Evolutionary conservation across 37 sponge, comb jelly and placozoan species (phyloP).

Genomic region (Agelas oroides): DNA sequence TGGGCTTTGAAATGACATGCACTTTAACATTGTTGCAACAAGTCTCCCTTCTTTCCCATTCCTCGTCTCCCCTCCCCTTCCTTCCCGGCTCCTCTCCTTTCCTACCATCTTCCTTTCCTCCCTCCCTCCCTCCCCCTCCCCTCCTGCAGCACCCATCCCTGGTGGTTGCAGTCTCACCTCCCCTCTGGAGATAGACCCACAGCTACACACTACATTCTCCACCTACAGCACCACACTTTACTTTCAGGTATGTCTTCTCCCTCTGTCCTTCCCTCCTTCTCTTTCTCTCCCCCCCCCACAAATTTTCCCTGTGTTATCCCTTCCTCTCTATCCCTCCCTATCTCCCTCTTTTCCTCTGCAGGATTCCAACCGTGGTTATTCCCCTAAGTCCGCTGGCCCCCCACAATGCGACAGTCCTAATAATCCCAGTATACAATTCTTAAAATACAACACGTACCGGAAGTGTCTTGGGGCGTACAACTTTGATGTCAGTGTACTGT

Average conservation of each 20-base stretch:
- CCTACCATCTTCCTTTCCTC: neutral
- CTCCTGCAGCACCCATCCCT: neutral
- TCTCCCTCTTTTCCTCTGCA: slow-evolving; percentile 1
- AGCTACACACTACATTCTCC: slow-evolving; percentile 5
- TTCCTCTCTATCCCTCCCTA: neutral
- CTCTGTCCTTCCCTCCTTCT: neutral
- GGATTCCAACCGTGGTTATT: slow-evolving; percentile 18
- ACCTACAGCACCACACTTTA: neutral
- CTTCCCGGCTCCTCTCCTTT: neutral
- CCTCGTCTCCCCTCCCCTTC: neutral
- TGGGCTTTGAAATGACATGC: too few species aligned
- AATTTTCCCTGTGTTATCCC: too few species aligned
- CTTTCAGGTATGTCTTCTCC: slow-evolving; percentile 7
- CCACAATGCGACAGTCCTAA: neutral
- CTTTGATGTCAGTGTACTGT: neutral
- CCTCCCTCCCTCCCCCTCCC: neutral
- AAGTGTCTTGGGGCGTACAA: slow-evolving; percentile 15
- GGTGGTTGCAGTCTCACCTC: slow-evolving; percentile 23
- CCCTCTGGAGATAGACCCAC: slow-evolving; percentile 41
- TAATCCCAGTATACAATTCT: neutral
- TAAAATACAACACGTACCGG: slow-evolving; percentile 26
- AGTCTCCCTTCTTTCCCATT: neutral
- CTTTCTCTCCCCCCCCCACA: neutral
- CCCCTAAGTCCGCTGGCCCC: slow-evolving; percentile 19
- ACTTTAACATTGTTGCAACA: too few species aligned